Evolutionary conservation across 92 coral and sea anemone species (phyloP).

Genomic region (Phenganax marumi): DNA sequence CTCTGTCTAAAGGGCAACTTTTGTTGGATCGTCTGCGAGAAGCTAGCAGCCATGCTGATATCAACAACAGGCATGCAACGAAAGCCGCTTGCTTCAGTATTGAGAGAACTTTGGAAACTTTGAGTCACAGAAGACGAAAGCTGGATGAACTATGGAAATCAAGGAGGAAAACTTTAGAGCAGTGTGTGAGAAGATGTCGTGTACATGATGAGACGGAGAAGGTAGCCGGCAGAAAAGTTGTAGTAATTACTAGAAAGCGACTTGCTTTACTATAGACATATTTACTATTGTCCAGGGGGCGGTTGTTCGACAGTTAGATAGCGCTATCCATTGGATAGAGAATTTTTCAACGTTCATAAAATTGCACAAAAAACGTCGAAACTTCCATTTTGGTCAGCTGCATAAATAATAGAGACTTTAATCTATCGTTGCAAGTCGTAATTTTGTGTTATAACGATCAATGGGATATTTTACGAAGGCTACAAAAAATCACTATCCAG

Average conservation of each 20-base stretch:
- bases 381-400: too few species aligned
- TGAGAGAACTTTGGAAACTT: conserved; percentile 84
- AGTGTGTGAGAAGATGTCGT: conserved; percentile 87
- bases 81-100: conserved; percentile 95
- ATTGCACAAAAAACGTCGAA: too few species aligned
- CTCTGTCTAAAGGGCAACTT: conserved; percentile 89
- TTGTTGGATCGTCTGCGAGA: conserved; percentile 87
- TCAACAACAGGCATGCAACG: conserved; percentile 93
- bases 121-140: conserved; percentile 80
- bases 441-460: too few species aligned
- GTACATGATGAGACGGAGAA: conserved; percentile 83
- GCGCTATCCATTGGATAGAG: too few species aligned
- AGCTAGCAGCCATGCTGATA: conserved; percentile 91
- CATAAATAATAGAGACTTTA: too few species aligned
- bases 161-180: conserved; percentile 79
- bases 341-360: too few species aligned
- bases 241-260: neutral
- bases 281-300: too few species aligned
- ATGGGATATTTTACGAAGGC: too few species aligned
- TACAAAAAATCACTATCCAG: too few species aligned
- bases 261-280: too few species aligned
- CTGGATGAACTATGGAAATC: conserved; percentile 92
- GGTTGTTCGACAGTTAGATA: too few species aligned
- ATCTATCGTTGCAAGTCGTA: too few species aligned
- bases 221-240: conserved; percentile 40